phyloP scores from a whole-genome alignment of 2,888 invertebrate genomes.

The Acrocera orbiculus region DNA sequence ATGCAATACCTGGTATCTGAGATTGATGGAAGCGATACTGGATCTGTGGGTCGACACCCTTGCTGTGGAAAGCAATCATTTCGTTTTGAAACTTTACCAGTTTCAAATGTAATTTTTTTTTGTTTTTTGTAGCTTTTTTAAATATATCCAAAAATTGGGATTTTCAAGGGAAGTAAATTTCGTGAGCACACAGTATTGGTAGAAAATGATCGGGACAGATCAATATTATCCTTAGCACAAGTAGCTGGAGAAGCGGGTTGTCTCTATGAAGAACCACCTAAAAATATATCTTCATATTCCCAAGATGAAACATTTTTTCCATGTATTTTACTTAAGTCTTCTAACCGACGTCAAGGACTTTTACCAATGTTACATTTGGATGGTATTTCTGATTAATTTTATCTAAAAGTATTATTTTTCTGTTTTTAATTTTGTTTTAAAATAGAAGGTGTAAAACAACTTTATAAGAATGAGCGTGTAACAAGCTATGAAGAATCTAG shows the following conservation, averaged over 20 bases:
- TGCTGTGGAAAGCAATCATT: slow-evolving; percentile 80
- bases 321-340: slow-evolving; percentile 26
- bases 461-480: no score
- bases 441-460: no score
- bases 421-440: no score
- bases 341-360: slow-evolving; percentile 26
- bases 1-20: slow-evolving; percentile 57
- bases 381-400: no score
- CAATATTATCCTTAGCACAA: slow-evolving; percentile 35
- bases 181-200: slow-evolving; percentile 52
- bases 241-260: slow-evolving; percentile 25
- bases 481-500: no score
- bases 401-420: no score
- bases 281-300: slow-evolving; percentile 16
- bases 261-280: slow-evolving; percentile 21
- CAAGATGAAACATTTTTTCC: slow-evolving; percentile 21
- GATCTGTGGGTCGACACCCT: slow-evolving; percentile 61
- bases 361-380: slow-evolving; percentile 23
- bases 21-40: slow-evolving; percentile 37
- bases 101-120: slow-evolving; percentile 22
- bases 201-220: slow-evolving; percentile 45
- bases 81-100: slow-evolving; percentile 28
- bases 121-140: no score
- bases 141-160: no score
- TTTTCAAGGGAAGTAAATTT: slow-evolving; percentile 49